These are phyloP conservation scores for Mantis religiosa DNA, from an alignment of 2,888 invertebrate species.

Conservation along the genomic window DNA sequence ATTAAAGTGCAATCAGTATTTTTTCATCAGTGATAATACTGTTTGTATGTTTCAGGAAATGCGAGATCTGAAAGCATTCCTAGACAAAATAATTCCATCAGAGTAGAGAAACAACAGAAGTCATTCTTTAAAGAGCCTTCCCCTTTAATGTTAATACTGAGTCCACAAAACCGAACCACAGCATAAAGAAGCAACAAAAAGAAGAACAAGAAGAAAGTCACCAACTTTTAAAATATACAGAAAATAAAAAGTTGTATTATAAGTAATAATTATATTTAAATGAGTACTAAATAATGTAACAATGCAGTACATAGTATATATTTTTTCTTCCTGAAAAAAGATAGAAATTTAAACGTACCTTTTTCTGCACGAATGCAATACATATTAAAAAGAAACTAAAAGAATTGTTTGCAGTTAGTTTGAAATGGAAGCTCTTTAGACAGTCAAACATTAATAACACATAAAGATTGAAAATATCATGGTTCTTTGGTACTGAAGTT, in stretches of 20 bases:
- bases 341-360: neutral
- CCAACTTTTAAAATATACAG: neutral
- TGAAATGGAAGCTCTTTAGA: neutral
- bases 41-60: conserved; percentile 51
- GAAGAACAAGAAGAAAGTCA: neutral
- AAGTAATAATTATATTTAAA: neutral
- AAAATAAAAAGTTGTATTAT: conserved; percentile 10
- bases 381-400: neutral
- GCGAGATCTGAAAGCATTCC: conserved; percentile 60
- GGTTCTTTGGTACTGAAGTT: neutral
- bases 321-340: neutral
- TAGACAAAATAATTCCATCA: conserved; percentile 39
- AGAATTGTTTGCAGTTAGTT: neutral
- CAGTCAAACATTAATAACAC: neutral
- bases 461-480: neutral
- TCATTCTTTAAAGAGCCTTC: neutral
- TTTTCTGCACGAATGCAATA: neutral
- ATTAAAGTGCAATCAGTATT: too few relatives aligned
- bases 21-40: too few relatives aligned
- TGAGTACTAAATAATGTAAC: neutral
- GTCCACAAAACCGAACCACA: conserved; percentile 3
- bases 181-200: neutral
- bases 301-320: conserved; percentile 2
- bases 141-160: neutral
- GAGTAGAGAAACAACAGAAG: conserved; percentile 21